Base-by-base conservation (phyloP, 2,888 invertebrate species). In the Melanargia galathea region DNA sequence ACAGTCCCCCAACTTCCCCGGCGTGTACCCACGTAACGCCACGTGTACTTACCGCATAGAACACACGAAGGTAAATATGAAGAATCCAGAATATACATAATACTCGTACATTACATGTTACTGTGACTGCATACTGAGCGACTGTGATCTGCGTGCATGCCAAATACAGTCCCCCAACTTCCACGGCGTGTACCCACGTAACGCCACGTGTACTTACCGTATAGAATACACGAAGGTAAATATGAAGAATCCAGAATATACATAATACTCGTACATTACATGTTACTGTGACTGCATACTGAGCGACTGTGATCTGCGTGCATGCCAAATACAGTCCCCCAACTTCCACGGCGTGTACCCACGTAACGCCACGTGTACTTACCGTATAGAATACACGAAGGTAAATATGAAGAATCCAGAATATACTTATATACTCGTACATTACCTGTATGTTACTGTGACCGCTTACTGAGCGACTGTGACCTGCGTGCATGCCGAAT, bases 291-390 rank as follows among this genome's bases (percentile, higher is more conserved):
- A 96, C 88, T 93, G 96, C 75, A 93, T 96, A 74, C 93, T 96
- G 74, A 95, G 95, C 77, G 94, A 95, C 81, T 96, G 96, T 83
- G 95, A 95, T 83, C 92, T 93, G 65, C 84, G 87, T 71, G 90
- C 90, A 51, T 95, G 95, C 86, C 94, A 95, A 68, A 94, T 96
- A 66, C 96, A 96, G 86, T 97, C 97, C 24, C 97, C 97, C 11
- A 97, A 97, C 92, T 97, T 96, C 84, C 97, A 97, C 11, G 97
- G 97, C 59, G 94, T 96, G 71, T 97, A 97, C 86, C 97, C 97
- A 5, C 92, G 97, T 65, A 97, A 97, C 84, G 95, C 97, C 67
- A 96, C 96, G 72, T 96, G 96, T 85, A 94, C 95, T 81, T 96
- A 95, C 90, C 92, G 94, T 73, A 93, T 95, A 66, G 94, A 93